phyloP scores from a whole-genome alignment of 2,113 vertebrate genomes.

The Alectura lathami region DNA sequence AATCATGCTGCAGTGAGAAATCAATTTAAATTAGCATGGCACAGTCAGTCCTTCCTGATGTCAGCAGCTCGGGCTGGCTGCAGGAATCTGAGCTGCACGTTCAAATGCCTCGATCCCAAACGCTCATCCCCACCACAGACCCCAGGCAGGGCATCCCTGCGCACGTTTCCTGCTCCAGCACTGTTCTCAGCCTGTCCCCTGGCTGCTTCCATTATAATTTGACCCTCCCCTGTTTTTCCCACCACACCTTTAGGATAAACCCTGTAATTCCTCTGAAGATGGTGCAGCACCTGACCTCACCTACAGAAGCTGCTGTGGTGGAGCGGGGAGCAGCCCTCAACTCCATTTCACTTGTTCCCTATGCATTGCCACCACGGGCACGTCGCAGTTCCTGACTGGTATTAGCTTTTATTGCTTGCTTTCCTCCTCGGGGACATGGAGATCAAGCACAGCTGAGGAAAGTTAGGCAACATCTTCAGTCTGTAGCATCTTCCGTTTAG shows the following conservation, averaged over 20 bases:
- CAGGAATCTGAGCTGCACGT: constrained; percentile 8
- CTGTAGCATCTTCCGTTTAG: not conserved
- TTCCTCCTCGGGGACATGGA: not conserved
- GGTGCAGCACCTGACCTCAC: not conserved
- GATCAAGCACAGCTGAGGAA: not conserved
- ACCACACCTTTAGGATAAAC: not conserved
- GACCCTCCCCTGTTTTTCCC: not conserved
- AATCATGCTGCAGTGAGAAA: constrained; percentile 11
- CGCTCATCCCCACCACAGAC: not conserved
- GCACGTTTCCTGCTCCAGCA: not conserved
- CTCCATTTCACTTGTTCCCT: not conserved
- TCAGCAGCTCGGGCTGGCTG: constrained; percentile 10
- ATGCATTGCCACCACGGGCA: not conserved
- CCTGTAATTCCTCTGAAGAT: not conserved
- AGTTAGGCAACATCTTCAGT: not conserved
- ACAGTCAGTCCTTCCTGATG: constrained; percentile 15
- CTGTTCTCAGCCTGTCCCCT: not conserved
- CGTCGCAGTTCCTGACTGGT: not conserved
- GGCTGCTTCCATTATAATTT: not conserved
- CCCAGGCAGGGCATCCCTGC: not conserved
- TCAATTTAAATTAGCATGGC: constrained; percentile 39
- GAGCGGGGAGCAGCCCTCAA: not conserved
- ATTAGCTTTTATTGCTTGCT: not conserved
- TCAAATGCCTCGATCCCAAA: not conserved
- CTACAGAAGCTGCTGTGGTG: not conserved